These are phyloP conservation scores for Mamestra brassicae DNA, from an alignment of 2,888 invertebrate genomes.

Conservation along the genomic window DNA sequence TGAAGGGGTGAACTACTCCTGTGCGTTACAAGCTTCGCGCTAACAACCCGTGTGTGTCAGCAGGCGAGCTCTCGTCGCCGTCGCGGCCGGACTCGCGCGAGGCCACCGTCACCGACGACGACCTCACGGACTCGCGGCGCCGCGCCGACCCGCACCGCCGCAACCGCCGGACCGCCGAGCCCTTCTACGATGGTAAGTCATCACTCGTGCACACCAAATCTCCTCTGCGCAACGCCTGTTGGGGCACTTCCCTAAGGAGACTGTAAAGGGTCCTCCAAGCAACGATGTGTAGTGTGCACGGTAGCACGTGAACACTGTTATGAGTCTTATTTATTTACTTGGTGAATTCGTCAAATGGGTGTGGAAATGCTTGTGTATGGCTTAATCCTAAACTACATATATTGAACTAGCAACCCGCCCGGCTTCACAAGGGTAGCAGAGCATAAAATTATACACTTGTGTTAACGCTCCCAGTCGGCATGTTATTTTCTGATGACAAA, in stretches of 20 bases:
- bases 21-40: not conserved
- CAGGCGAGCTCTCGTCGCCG: slow-evolving; percentile 81
- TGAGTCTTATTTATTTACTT: too few species aligned
- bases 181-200: slow-evolving; percentile 79
- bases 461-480: too few species aligned
- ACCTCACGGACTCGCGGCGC: slow-evolving; percentile 69
- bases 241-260: too few species aligned
- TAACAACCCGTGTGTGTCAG: slow-evolving; percentile 21
- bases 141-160: slow-evolving; percentile 68
- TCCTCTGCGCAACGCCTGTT: too few species aligned
- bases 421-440: too few species aligned
- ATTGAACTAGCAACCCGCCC: not conserved
- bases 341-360: too few species aligned
- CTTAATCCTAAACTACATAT: not conserved
- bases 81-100: slow-evolving; percentile 84
- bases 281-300: too few species aligned
- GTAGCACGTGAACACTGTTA: not conserved
- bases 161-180: slow-evolving; percentile 67
- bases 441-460: too few species aligned
- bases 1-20: too few species aligned
- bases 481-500: too few species aligned
- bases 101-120: slow-evolving; percentile 82
- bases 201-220: not conserved
- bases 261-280: too few species aligned
- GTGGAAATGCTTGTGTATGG: too few species aligned